Evolutionary conservation across 2,797 vertebrate genomes (phyloP).

Genomic region (Spinibarbus caldwelli): DNA sequence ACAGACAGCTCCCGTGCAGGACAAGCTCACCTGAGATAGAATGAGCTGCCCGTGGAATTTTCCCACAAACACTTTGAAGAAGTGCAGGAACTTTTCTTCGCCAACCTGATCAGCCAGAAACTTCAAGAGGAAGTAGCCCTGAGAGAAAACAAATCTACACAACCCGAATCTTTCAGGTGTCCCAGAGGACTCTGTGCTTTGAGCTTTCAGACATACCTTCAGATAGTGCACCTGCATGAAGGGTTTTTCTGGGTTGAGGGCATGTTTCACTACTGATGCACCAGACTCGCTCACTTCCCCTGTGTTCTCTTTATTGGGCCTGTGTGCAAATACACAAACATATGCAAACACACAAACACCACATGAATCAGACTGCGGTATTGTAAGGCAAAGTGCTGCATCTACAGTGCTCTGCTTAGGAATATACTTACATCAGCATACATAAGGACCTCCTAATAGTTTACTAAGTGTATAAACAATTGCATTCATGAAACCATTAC

Average conservation of each 20-base stretch:
- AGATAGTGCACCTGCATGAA: slow-evolving; percentile 99
- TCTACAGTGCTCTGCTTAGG: slow-evolving; percentile 36
- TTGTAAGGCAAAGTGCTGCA: slow-evolving; percentile 45
- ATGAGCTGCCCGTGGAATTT: slow-evolving; percentile 91
- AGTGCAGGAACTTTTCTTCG: slow-evolving; percentile 81
- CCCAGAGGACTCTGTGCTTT: not conserved
- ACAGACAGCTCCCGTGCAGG: not conserved
- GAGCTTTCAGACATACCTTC: slow-evolving; percentile 80
- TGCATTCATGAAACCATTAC: slow-evolving; percentile 44
- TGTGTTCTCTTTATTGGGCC: slow-evolving; percentile 90
- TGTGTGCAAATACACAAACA: slow-evolving; percentile 66
- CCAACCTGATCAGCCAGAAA: slow-evolving; percentile 84
- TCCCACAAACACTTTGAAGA: slow-evolving; percentile 87
- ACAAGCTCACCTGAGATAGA: slow-evolving; percentile 89
- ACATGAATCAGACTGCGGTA: slow-evolving; percentile 29
- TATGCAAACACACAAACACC: slow-evolving; percentile 17
- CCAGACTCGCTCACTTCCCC: slow-evolving; percentile 87
- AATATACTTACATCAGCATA: slow-evolving; percentile 54
- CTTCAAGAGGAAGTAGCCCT: slow-evolving; percentile 95
- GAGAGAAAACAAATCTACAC: slow-evolving; percentile 53
- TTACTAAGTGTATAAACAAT: slow-evolving; percentile 53
- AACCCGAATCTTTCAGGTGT: not conserved
- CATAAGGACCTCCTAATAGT: slow-evolving; percentile 50
- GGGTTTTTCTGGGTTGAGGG: slow-evolving; percentile 91
- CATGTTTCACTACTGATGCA: slow-evolving; percentile 89